Percentiles rank a stretch among this genome's conserved stretches.
phyloP scores from a whole-genome alignment of 2,888 invertebrate species.

The Drosophila tanythrix region DNA sequence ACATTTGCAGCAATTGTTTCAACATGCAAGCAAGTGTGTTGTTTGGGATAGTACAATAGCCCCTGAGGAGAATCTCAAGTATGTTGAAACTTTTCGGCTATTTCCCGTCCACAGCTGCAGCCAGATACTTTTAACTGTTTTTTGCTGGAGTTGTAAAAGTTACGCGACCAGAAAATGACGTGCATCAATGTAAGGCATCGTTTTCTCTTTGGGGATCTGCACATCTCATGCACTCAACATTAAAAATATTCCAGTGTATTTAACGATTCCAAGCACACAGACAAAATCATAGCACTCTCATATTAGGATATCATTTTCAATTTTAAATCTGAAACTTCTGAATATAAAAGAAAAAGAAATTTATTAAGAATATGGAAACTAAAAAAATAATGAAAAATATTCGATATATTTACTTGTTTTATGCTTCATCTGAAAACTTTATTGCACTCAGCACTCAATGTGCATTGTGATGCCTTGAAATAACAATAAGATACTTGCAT shows the following conservation, averaged over 20 bases:
- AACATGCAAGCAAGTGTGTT: too few relatives aligned
- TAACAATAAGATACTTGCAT: background rate
- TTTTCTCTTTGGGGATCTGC: slow-evolving; percentile 1
- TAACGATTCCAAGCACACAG: slow-evolving; percentile 23
- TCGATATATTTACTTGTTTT: background rate
- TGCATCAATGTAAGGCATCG: slow-evolving; percentile 6
- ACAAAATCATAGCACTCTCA: slow-evolving; percentile 10
- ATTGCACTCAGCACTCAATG: background rate
- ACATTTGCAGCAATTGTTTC: background rate
- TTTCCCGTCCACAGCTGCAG: slow-evolving; percentile 1
- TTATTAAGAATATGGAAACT: background rate
- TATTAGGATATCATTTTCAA: slow-evolving; percentile 8
- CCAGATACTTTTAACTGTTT: slow-evolving; percentile 18
- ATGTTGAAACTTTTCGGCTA: slow-evolving; percentile 5
- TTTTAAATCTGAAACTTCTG: background rate
- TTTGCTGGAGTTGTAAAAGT: slow-evolving; percentile 16
- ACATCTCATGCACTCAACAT: background rate
- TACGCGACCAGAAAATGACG: slow-evolving; percentile 6
- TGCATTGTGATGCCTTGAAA: background rate
- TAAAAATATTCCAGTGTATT: slow-evolving; percentile 12
- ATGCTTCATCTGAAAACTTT: background rate
- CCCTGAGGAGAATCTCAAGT: too few relatives aligned
- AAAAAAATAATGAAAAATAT: background rate
- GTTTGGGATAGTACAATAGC: background rate
- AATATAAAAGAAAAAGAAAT: background rate